phyloP scores from a whole-genome alignment of 2,888 invertebrate species.

The Branchellion lobata region DNA sequence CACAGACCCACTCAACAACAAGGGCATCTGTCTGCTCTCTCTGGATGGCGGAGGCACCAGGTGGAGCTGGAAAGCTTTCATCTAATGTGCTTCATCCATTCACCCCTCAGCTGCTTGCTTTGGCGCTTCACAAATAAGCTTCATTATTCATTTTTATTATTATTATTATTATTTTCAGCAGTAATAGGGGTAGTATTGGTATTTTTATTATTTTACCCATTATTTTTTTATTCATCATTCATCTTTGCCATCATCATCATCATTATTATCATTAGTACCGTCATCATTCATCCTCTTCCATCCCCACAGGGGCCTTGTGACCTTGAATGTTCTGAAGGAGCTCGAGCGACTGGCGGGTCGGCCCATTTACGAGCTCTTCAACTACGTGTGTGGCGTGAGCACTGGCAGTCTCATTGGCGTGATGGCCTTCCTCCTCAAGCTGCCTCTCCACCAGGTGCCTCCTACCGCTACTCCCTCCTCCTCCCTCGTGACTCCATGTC shows the following conservation, averaged over 20 bases:
- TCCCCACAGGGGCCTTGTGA: conserved; percentile 72
- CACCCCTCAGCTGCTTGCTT: background rate
- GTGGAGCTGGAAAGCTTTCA: too few relatives aligned
- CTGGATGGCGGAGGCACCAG: conserved; percentile 86
- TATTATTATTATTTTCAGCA: too few relatives aligned
- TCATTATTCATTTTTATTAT: background rate
- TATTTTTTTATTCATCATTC: background rate
- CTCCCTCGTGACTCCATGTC: too few relatives aligned
- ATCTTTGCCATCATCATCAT: too few relatives aligned
- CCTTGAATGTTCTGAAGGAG: conserved; percentile 77
- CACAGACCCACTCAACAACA: conserved; percentile 70
- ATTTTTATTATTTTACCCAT: background rate
- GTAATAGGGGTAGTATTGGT: too few relatives aligned
- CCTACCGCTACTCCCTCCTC: too few relatives aligned
- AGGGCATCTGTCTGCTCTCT: conserved; percentile 77
- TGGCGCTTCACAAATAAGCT: background rate
- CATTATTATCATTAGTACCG: too few relatives aligned
- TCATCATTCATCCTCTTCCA: background rate
- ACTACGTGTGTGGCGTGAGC: conserved; percentile 70
- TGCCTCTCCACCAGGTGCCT: conserved; percentile 32
- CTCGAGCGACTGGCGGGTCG: conserved; percentile 69
- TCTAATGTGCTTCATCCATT: background rate
- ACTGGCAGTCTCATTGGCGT: conserved; percentile 65
- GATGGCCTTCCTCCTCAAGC: conserved; percentile 54
- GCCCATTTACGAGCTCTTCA: conserved; percentile 76